Evolutionary conservation across 1,140 invertebrate species (phyloP), one percentile per base, ranked within the genome.

Genomic region (Platorchestia sp.): DNA sequence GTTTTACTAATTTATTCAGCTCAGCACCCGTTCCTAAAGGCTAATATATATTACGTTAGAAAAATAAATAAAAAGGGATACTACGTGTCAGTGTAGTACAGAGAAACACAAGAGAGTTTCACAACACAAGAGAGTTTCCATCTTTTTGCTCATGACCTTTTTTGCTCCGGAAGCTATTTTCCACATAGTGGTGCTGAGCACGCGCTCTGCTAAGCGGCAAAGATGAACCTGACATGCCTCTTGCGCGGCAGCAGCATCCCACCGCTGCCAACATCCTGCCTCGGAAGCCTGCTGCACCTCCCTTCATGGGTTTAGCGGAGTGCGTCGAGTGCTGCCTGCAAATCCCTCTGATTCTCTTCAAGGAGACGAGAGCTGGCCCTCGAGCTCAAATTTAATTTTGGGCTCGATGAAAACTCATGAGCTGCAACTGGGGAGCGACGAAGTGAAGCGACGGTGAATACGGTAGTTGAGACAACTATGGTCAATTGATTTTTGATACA

Each of bases 291-390:
- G 27, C 59, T 75, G 27, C 59, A 27, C 59, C 27, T 75, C 7
- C 59, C 59, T 10, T 75, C 59, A 36, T 22, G 59, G 59, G 59
- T 75, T 75, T 36, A 75, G 59, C 59, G 59, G 36, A 75, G 59
- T 22, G 59, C 59, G 59, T 75, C 59, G 59, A 75, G 59, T 75
- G 59, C 59, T 75, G 59, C 59, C 59, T 22, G 10, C 59, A 75
- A 75, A 75, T 75, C 59, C 59, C 59, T 75, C 59, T 75, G 59
- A 75, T 75, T 75, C 59, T 75, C 59, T 75, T 75, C 59, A 75
- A 75, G 59, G 59, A 75, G 59, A 75, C 59, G 59, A 75, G 59
- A 75, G 36, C 59, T 36, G 59, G 27, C 27, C 59, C 59, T 36
- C 59, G 59, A 75, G 27, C 59, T 75, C 14, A 10, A 75, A 75